These are phyloP conservation scores for Tanaodytes sp. DNA, from an alignment of 2,888 invertebrate species.

Conservation along the genomic window DNA sequence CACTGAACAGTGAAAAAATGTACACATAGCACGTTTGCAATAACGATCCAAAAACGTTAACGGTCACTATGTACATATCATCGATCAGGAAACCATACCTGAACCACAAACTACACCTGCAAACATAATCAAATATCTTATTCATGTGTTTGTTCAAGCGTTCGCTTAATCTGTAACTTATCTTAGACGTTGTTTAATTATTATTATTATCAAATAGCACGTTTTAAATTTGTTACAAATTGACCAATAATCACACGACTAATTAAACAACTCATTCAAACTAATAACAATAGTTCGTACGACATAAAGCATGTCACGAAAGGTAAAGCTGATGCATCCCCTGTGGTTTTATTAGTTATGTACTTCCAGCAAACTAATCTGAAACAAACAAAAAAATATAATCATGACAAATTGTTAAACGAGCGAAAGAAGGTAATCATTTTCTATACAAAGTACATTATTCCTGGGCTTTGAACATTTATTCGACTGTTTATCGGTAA, in stretches of 20 bases:
- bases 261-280: slow-evolving; percentile 1
- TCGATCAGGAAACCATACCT: slow-evolving; percentile 84
- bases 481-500: no score
- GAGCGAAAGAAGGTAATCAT: no score
- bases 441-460: no score
- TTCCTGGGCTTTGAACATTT: no score
- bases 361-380: slow-evolving; percentile 86
- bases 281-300: slow-evolving; percentile 72
- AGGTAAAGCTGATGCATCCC: slow-evolving; percentile 83
- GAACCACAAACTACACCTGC: slow-evolving; percentile 85
- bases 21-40: slow-evolving; percentile 82
- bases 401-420: background rate
- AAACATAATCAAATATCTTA: no score
- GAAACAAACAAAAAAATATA: slow-evolving; percentile 10
- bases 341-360: slow-evolving; percentile 82
- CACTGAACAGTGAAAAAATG: slow-evolving; percentile 82
- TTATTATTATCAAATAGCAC: no score
- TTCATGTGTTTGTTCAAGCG: no score
- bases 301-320: slow-evolving; percentile 85
- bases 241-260: background rate
- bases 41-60: slow-evolving; percentile 83
- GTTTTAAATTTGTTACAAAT: no score
- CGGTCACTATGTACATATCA: slow-evolving; percentile 82
- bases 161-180: no score
- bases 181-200: no score